phyloP scores from a whole-genome alignment of 53 echinoderm and acorn worm species.

The Apostichopus leukothele region DNA sequence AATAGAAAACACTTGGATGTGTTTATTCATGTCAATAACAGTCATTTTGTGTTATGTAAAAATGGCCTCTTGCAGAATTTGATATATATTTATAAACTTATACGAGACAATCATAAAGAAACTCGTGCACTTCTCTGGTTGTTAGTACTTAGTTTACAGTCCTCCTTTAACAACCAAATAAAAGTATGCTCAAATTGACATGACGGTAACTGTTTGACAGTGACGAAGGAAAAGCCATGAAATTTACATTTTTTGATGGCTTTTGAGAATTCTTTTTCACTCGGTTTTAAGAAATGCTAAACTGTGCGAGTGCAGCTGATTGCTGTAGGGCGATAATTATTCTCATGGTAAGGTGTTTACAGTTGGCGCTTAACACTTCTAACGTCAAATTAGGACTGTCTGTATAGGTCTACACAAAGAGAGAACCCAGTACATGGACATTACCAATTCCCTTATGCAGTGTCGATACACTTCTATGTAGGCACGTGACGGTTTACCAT shows the following conservation, averaged over 20 bases:
- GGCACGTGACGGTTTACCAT: neutral
- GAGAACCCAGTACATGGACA: neutral
- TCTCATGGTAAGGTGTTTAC: neutral
- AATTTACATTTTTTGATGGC: constrained; percentile 40
- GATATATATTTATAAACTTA: too few species aligned
- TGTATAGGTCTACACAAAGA: neutral
- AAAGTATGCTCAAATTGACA: neutral
- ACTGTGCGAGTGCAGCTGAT: constrained; percentile 4
- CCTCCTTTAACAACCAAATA: neutral
- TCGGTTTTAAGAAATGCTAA: neutral
- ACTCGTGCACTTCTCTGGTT: too few species aligned
- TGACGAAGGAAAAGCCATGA: constrained; percentile 8
- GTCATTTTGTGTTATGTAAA: too few species aligned
- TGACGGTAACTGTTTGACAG: constrained; percentile 23
- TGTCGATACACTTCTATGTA: neutral
- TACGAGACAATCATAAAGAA: too few species aligned
- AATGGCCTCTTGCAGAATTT: too few species aligned
- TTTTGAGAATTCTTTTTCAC: constrained; percentile 18
- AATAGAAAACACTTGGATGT: too few species aligned
- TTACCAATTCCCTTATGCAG: neutral
- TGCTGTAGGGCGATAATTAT: constrained; percentile 4
- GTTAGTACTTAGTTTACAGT: neutral
- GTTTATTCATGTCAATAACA: too few species aligned
- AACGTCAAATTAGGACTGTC: neutral
- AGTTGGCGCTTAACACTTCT: neutral